Base-by-base conservation (phyloP, 1,140 invertebrate genomes). In the Caenorhabditis tropicalis region DNA sequence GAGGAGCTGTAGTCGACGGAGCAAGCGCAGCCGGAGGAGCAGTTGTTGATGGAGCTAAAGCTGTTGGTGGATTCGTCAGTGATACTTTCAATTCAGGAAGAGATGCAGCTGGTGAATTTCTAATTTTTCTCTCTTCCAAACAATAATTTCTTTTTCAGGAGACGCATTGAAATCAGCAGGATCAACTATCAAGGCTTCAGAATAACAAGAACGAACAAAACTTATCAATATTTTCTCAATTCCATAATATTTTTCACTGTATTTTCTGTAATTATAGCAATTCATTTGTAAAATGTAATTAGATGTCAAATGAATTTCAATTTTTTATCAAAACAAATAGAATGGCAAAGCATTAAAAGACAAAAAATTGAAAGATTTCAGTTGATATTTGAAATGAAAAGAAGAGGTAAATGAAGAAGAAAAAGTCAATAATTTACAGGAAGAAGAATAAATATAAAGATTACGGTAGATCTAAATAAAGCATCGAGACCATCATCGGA, bases 401-500 rank as follows among this genome's bases (percentile, higher is more conserved):
- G 53, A 56, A 56, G 53, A 56, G 21, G 5, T 19, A 27, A n/a
- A 27, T 10, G 21, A 27, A 2, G 12, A 43, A 43, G 19, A 24
- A 24, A 1, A 74, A 21, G 29, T 33, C 19, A 74, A 74, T 74
- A 74, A 74, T 43, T 74, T 74, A 74, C 65, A 39, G 31, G 36
- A 16, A 65, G 16, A 43, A 46, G 15, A 46, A 74, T 74, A 74
- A 74, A 74, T 43, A 43, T 74, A 43, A 74, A 46, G 19, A 46
- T 36, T 65, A 74, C 36, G n/a, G 65, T 74, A 74, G 65, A 74
- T 74, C 65, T 74, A 74, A 74, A 74, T 74, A 74, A 74, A 74
- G 65, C 65, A 74, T 12, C 12, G 65, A 74, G 65, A 74, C 65
- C 65, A 46, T 74, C 65, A 74, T 74, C 65, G 65, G 36, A 74